A percentile compares a stretch with the other conserved stretches of the same genome.
phyloP scores from a whole-genome alignment of 1,140 invertebrate genomes.

The Drosophila mayri region DNA sequence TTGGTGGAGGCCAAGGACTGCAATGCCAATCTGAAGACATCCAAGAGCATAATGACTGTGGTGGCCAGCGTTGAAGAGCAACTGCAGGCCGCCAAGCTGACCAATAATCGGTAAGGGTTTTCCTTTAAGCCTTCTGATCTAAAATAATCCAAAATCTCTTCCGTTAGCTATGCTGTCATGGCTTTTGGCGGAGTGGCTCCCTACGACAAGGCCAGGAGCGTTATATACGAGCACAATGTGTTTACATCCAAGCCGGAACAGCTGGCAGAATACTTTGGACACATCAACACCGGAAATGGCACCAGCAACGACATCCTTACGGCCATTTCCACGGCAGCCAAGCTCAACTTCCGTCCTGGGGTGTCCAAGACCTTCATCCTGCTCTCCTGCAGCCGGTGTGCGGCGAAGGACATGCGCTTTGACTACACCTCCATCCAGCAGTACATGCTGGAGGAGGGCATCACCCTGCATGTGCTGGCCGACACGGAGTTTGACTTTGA shows the following conservation, averaged over 20 bases:
- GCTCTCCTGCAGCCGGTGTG: conserved; percentile 92
- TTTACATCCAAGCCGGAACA: conserved; percentile 88
- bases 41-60: conserved; percentile 89
- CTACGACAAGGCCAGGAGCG: conserved; percentile 88
- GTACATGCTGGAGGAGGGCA: conserved; percentile 91
- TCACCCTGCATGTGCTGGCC: conserved; percentile 93
- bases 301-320: conserved; percentile 89
- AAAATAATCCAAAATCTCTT: not conserved
- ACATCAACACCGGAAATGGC: conserved; percentile 86
- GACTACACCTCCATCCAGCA: conserved; percentile 92
- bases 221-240: conserved; percentile 89
- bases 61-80: conserved; percentile 89
- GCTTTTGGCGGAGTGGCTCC: conserved; percentile 92
- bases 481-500: conserved; percentile 91
- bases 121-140: not conserved
- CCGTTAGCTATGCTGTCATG: conserved; percentile 90
- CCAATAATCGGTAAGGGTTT: conserved; percentile 87
- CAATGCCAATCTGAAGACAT: conserved; percentile 88
- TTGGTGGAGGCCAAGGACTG: conserved; percentile 94
- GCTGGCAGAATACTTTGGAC: conserved; percentile 68
- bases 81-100: conserved; percentile 87
- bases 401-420: conserved; percentile 89
- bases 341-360: conserved; percentile 92
- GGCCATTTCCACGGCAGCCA: conserved; percentile 91
- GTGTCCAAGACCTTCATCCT: conserved; percentile 94